Evolutionary conservation across 2,797 vertebrate genomes (phyloP).

Genomic region (Tragelaphus eurycerus): DNA sequence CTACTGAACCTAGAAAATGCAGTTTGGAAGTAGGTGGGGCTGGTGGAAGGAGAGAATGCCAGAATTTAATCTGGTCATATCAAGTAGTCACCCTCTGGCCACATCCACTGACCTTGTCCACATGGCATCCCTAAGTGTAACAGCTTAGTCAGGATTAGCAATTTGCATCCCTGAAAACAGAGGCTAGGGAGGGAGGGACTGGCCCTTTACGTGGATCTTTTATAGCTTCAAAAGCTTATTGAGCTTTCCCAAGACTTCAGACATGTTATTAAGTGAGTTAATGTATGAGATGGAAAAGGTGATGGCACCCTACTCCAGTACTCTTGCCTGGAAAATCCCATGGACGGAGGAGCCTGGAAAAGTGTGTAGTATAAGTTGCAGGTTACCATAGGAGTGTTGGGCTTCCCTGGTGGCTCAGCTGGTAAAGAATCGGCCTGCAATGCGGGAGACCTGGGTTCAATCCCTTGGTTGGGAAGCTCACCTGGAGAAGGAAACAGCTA

Average conservation of each 20-base stretch:
- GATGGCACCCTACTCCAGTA: no score
- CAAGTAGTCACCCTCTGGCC: neutral
- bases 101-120: neutral
- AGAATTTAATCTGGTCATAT: neutral
- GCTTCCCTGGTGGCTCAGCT: neutral
- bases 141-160: neutral
- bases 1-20: neutral
- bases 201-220: neutral
- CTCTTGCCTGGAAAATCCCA: no score
- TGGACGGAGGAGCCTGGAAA: neutral
- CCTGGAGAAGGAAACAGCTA: neutral
- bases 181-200: neutral
- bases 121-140: neutral
- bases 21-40: neutral
- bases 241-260: neutral
- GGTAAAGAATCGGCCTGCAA: neutral
- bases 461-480: neutral
- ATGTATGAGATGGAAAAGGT: neutral
- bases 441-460: neutral
- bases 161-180: neutral
- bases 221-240: neutral
- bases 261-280: neutral
- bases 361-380: neutral
- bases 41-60: neutral
- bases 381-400: neutral